A percentile compares a stretch with the other conserved stretches of the same genome.
These are phyloP conservation scores for Odontothrips loti DNA, from an alignment of 2,888 invertebrate genomes.

Conservation along the genomic window DNA sequence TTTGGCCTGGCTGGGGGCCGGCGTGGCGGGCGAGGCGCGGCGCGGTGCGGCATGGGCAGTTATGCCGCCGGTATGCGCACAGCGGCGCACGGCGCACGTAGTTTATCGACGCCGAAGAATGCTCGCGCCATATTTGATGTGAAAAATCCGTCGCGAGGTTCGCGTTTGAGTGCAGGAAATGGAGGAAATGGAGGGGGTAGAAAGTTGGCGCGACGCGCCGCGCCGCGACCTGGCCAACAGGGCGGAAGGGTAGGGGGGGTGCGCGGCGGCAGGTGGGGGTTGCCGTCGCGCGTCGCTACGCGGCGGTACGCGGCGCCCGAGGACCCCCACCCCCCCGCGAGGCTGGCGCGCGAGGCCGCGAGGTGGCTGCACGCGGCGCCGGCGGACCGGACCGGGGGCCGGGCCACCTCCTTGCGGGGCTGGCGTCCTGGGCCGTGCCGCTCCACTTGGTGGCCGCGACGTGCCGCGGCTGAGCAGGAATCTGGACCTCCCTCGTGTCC, in stretches of 20 bases:
- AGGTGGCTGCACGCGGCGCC: not conserved
- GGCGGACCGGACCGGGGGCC: not conserved
- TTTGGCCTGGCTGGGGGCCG: not conserved
- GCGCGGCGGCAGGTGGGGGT: too few species aligned
- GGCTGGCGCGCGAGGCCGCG: not conserved
- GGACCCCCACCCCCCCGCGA: not conserved
- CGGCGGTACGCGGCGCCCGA: not conserved
- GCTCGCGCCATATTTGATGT: too few species aligned
- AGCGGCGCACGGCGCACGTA: not conserved
- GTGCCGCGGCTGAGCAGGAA: not conserved
- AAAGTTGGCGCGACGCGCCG: not conserved
- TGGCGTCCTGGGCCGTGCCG: not conserved
- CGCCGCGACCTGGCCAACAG: not conserved
- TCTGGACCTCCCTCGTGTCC: not conserved
- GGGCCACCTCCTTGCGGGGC: slow-evolving; percentile 2
- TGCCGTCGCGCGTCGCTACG: not conserved
- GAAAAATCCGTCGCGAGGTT: too few species aligned
- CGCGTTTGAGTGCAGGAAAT: too few species aligned
- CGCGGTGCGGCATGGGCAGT: too few species aligned
- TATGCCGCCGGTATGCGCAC: not conserved
- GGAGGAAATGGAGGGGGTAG: not conserved
- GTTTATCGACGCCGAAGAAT: too few species aligned
- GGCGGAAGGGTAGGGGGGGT: too few species aligned
- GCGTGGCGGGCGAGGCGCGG: not conserved
- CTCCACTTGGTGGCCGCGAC: slow-evolving; percentile 11